These are phyloP conservation scores for Sciaenops ocellatus DNA, from an alignment of 2,797 vertebrate species.

Conservation along the genomic window DNA sequence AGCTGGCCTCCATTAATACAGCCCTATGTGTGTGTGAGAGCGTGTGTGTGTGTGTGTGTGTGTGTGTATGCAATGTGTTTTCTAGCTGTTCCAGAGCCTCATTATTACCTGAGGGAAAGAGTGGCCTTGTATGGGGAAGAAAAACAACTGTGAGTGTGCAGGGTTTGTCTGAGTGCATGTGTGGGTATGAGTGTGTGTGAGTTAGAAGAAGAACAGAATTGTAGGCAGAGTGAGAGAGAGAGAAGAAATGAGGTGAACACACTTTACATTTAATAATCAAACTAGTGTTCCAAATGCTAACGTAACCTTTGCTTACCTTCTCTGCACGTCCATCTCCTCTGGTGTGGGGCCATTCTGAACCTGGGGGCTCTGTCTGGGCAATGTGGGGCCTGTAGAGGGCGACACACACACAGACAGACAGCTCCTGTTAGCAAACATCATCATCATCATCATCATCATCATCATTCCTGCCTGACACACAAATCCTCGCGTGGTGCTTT, in stretches of 20 bases:
- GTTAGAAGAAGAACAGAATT: neutral
- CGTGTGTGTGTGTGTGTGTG: neutral
- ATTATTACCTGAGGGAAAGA: conserved; percentile 49
- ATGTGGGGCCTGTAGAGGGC: conserved; percentile 88
- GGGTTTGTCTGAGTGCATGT: conserved; percentile 8
- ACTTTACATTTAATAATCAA: neutral
- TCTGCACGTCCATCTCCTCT: conserved; percentile 96
- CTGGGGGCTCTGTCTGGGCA: conserved; percentile 94
- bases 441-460: neutral
- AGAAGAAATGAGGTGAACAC: neutral
- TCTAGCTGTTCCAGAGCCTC: conserved; percentile 28
- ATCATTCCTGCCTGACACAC: neutral
- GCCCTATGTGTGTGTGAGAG: conserved; percentile 7
- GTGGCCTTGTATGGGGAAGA: conserved; percentile 59
- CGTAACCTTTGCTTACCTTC: conserved; percentile 85
- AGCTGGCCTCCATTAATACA: conserved; percentile 55
- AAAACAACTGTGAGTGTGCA: conserved; percentile 42
- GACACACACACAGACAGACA: conserved; percentile 51
- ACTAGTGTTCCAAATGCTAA: too few relatives aligned
- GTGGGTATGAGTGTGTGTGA: neutral
- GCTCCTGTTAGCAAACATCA: conserved; percentile 15
- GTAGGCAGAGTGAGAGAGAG: neutral
- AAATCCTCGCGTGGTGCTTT: neutral
- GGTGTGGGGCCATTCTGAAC: conserved; percentile 96
- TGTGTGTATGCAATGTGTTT: conserved; percentile 22